Conservation (phyloP, 2,888 invertebrate species). For the Norana najaformis region DNA sequence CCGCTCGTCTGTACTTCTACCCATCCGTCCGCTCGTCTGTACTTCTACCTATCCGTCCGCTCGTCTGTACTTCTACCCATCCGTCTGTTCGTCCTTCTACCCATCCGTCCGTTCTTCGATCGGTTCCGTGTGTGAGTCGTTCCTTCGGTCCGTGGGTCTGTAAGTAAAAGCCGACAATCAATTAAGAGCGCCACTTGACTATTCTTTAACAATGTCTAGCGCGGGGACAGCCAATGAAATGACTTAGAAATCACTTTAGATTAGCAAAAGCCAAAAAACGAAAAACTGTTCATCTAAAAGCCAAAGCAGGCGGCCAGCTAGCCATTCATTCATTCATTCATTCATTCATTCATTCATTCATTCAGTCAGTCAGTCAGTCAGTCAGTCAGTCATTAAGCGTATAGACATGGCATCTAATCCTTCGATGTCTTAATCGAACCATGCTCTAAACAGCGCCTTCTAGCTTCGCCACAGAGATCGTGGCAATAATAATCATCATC, state of each 20-base stretch:
- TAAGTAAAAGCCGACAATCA: not conserved
- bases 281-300: not conserved
- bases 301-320: not conserved
- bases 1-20: not conserved
- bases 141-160: not conserved
- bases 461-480: too few relatives aligned
- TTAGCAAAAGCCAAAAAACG: not conserved
- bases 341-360: not conserved
- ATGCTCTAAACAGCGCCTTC: too few relatives aligned
- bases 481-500: too few relatives aligned
- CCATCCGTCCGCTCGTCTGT: not conserved
- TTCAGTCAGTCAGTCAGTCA: too few relatives aligned
- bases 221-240: not conserved
- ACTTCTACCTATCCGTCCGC: too few relatives aligned
- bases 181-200: not conserved
- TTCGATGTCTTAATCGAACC: too few relatives aligned
- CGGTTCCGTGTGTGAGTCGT: too few relatives aligned
- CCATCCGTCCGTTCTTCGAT: too few relatives aligned
- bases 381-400: too few relatives aligned
- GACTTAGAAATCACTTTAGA: not conserved
- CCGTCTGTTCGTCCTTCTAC: not conserved
- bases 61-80: not conserved
- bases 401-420: too few relatives aligned
- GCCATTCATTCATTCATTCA: not conserved
- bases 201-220: not conserved